These are phyloP conservation scores for Arrhamphus sclerolepis DNA, from an alignment of 2,797 vertebrate genomes.

Conservation along the genomic window DNA sequence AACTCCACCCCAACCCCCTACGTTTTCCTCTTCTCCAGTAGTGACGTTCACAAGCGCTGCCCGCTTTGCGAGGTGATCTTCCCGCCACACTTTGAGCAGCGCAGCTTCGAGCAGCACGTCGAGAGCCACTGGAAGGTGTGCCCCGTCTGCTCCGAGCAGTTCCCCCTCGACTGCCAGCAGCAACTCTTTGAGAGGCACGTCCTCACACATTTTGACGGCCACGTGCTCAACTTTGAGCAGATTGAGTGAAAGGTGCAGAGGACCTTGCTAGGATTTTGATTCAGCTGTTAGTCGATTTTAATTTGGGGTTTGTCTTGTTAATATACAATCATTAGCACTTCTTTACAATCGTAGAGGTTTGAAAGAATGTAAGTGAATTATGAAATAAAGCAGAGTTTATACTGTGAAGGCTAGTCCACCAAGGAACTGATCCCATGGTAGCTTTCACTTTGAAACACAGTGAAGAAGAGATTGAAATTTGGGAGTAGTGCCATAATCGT, in stretches of 20 bases:
- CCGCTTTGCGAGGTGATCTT: conserved; percentile 95
- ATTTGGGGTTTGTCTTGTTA: conserved; percentile 42
- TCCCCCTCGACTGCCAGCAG: conserved; percentile 94
- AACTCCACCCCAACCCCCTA: background rate
- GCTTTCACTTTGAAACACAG: conserved; percentile 31
- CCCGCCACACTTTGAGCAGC: conserved; percentile 96
- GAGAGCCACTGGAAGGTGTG: conserved; percentile 99
- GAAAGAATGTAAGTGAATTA: conserved; percentile 23
- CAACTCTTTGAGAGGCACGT: conserved; percentile 93
- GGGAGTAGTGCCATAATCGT: conserved; percentile 16
- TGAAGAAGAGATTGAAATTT: conserved; percentile 7
- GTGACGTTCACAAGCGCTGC: conserved; percentile 92
- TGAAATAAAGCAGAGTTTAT: no score
- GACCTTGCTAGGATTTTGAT: background rate
- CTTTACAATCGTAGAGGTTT: conserved; percentile 34
- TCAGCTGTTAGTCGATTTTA: conserved; percentile 40
- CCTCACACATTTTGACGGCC: conserved; percentile 95
- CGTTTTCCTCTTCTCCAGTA: conserved; percentile 62
- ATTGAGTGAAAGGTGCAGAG: conserved; percentile 58
- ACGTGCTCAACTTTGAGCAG: conserved; percentile 93
- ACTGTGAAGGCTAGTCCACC: no score
- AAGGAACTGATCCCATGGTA: conserved; percentile 12
- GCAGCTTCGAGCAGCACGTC: conserved; percentile 94
- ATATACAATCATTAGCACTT: conserved; percentile 58
- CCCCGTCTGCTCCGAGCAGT: conserved; percentile 96